Evolutionary conservation across 2,113 vertebrate species (phyloP).

Genomic region (Trochalopteron elliotii): DNA sequence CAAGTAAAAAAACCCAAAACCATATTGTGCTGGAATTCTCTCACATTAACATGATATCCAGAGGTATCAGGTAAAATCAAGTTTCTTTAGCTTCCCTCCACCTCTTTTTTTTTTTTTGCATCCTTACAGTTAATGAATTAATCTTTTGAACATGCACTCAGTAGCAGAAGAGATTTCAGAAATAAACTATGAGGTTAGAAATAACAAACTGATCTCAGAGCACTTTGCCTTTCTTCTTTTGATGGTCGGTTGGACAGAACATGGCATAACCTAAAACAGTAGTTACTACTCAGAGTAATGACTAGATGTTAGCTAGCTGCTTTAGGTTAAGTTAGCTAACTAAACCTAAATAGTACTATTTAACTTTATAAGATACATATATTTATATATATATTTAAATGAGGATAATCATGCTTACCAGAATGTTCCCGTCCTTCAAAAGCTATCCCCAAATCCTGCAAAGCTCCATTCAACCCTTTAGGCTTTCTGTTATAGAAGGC

Average conservation of each 20-base stretch:
- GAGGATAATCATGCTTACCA: conserved; percentile 71
- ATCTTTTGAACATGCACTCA: background rate
- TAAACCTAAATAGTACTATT: background rate
- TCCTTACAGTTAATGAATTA: background rate
- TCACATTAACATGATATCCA: background rate
- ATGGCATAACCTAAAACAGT: background rate
- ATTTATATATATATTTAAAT: background rate
- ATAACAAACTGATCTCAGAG: background rate
- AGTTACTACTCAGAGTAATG: background rate
- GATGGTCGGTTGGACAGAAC: background rate
- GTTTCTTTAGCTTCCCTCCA: background rate
- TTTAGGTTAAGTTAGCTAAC: background rate
- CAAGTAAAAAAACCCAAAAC: background rate
- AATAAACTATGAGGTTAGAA: background rate
- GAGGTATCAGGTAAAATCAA: background rate
- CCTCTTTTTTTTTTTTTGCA: background rate
- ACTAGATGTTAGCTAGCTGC: background rate
- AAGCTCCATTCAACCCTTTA: conserved; percentile 89
- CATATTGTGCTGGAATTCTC: background rate
- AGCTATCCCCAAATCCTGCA: conserved; percentile 91
- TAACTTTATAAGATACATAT: background rate
- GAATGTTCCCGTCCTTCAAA: conserved; percentile 93
- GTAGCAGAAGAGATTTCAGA: background rate
- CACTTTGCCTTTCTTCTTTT: background rate
- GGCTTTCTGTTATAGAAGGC: conserved; percentile 90